Conservation (phyloP, 1,140 invertebrate genomes). For the Scaptomyza pallida region DNA sequence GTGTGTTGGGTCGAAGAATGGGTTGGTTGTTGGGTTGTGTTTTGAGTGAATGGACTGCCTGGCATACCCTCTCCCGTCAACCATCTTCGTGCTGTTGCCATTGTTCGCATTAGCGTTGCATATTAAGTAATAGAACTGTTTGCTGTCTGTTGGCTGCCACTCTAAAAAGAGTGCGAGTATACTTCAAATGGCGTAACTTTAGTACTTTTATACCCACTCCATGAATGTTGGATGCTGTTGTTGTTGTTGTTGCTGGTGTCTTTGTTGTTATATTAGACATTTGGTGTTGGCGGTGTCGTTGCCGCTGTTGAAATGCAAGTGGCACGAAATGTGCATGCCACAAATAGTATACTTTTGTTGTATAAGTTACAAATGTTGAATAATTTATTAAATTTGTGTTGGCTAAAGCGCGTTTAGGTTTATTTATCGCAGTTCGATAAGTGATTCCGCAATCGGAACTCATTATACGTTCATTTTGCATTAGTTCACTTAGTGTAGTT, state of each 20-base stretch:
- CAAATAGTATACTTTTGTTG: slow-evolving; percentile 10
- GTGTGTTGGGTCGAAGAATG: neutral
- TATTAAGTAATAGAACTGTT: slow-evolving; percentile 82
- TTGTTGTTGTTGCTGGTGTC: slow-evolving; percentile 9
- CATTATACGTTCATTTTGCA: too few species aligned
- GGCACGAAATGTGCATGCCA: slow-evolving; percentile 41
- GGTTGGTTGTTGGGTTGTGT: neutral
- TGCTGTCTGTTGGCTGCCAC: slow-evolving; percentile 50
- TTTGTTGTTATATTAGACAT: neutral
- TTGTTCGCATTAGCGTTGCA: slow-evolving; percentile 76
- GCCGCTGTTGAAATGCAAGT: slow-evolving; percentile 49
- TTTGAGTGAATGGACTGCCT: slow-evolving; percentile 33
- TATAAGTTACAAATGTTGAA: slow-evolving; percentile 1
- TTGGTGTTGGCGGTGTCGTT: slow-evolving; percentile 1
- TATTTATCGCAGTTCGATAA: neutral
- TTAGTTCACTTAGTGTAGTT: too few species aligned
- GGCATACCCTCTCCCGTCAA: slow-evolving; percentile 14
- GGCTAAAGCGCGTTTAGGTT: neutral
- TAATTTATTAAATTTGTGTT: slow-evolving; percentile 2
- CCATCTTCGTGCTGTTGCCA: slow-evolving; percentile 63
- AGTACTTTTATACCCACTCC: slow-evolving; percentile 16
- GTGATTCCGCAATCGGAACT: too few species aligned
- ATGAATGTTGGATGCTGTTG: slow-evolving; percentile 24
- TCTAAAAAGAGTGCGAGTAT: slow-evolving; percentile 10
- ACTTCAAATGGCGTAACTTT: slow-evolving; percentile 54